A percentile compares a stretch with the other conserved stretches of the same genome.
phyloP scores from a whole-genome alignment of 2,888 invertebrate genomes.

The Spilosoma lubricipeda region DNA sequence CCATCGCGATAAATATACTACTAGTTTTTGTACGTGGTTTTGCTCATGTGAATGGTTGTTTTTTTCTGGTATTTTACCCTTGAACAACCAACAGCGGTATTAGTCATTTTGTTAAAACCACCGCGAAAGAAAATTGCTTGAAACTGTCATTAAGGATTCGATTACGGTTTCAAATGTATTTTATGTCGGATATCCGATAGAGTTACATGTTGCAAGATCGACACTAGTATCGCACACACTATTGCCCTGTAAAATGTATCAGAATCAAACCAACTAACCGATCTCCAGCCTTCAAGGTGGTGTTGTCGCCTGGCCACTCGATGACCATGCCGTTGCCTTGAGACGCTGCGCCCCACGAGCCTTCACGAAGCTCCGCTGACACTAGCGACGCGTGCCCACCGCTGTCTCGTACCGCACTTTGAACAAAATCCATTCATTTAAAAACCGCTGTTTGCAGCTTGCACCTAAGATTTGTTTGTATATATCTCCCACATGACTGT shows the following conservation, averaged over 20 bases:
- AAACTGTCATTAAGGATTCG: no score
- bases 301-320: conserved; percentile 94
- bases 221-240: neutral
- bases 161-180: no score
- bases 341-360: conserved; percentile 89
- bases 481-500: neutral
- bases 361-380: conserved; percentile 90
- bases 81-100: no score
- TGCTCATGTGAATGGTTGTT: neutral
- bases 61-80: neutral
- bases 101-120: neutral
- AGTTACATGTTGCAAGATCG: no score
- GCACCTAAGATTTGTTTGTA: neutral
- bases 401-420: conserved; percentile 73
- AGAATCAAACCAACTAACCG: conserved; percentile 73
- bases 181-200: no score
- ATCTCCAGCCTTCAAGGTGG: conserved; percentile 91
- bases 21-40: neutral
- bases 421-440: conserved; percentile 18
- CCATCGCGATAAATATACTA: neutral
- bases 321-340: conserved; percentile 89
- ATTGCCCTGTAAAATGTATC: neutral
- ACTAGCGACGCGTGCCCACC: conserved; percentile 83
- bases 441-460: neutral
- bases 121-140: neutral